Percentiles rank a stretch among this genome's conserved stretches.
phyloP scores from a whole-genome alignment of 92 coral and sea anemone genomes.

The Phymanthus crucifer region DNA sequence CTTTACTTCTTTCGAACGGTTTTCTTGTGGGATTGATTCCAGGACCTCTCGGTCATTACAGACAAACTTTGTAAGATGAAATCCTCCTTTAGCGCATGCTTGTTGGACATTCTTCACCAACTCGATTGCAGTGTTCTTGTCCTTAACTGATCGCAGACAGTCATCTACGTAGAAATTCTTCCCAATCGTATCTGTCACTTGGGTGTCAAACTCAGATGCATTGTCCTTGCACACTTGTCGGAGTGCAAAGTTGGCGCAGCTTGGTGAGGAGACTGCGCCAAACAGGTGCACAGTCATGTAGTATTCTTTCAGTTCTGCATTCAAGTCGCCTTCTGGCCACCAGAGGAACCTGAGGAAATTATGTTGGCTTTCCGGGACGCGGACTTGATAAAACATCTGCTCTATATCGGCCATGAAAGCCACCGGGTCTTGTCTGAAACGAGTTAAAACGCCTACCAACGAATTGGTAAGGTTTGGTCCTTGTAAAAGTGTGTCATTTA shows the following conservation, averaged over 20 bases:
- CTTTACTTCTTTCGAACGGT: slow-evolving; percentile 49
- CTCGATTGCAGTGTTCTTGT: slow-evolving; percentile 29
- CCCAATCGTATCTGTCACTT: slow-evolving; percentile 29
- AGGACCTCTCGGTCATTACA: slow-evolving; percentile 48
- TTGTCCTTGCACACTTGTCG: slow-evolving; percentile 29
- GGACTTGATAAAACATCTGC: slow-evolving; percentile 58
- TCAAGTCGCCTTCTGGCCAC: slow-evolving; percentile 55
- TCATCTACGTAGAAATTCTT: slow-evolving; percentile 47
- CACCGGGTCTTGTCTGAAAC: too few species aligned
- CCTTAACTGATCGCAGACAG: slow-evolving; percentile 38
- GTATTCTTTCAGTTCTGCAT: slow-evolving; percentile 35
- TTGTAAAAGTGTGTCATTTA: too few species aligned
- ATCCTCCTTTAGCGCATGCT: slow-evolving; percentile 44
- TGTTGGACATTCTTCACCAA: slow-evolving; percentile 33
- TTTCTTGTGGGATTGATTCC: slow-evolving; percentile 44
- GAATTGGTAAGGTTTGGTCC: too few species aligned
- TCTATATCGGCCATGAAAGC: too few species aligned
- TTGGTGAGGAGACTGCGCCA: too few species aligned
- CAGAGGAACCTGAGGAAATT: too few species aligned
- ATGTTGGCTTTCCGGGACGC: slow-evolving; percentile 36
- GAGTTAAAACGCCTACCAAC: too few species aligned
- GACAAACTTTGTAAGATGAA: slow-evolving; percentile 42
- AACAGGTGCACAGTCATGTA: too few species aligned
- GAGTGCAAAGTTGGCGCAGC: slow-evolving; percentile 45
- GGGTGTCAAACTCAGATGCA: slow-evolving; percentile 16